A percentile compares a stretch with the other conserved stretches of the same genome.
Evolutionary conservation across 2,797 vertebrate genomes (phyloP).

Genomic region (Phrynocephalus guinanensis): DNA sequence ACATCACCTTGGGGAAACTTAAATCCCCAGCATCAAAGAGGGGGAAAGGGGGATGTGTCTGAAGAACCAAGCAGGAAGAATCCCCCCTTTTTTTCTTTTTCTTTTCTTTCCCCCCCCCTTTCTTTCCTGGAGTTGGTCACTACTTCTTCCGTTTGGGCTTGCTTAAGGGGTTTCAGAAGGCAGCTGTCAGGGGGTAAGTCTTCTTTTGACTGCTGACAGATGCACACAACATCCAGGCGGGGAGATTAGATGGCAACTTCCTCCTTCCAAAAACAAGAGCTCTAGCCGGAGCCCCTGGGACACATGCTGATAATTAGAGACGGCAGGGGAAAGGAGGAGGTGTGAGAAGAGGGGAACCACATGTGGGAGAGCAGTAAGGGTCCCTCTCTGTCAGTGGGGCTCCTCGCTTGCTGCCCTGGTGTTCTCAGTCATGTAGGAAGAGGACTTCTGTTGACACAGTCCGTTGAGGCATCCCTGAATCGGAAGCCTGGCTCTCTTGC

Average conservation of each 20-base stretch:
- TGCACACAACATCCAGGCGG: conserved; percentile 63
- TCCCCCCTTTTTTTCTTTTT: neutral
- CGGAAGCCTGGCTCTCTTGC: neutral
- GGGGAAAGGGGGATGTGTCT: conserved; percentile 67
- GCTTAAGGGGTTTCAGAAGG: conserved; percentile 63
- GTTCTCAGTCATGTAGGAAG: neutral
- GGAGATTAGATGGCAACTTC: conserved; percentile 72
- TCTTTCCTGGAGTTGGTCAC: conserved; percentile 47
- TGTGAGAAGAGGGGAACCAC: conserved; percentile 66
- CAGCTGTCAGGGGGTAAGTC: conserved; percentile 66
- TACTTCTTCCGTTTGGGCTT: conserved; percentile 61
- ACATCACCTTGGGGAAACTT: conserved; percentile 74
- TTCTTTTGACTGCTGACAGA: conserved; percentile 76
- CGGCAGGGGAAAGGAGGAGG: conserved; percentile 56
- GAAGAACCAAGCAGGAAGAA: conserved; percentile 59
- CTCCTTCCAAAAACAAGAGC: conserved; percentile 63
- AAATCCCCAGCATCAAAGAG: conserved; percentile 63
- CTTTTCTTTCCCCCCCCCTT: conserved; percentile 15
- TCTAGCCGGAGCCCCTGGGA: conserved; percentile 55
- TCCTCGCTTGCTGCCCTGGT: neutral
- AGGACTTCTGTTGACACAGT: neutral
- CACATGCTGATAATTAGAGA: conserved; percentile 60
- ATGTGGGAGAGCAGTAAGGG: conserved; percentile 56
- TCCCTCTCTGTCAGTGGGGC: conserved; percentile 50
- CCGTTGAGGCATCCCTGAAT: neutral